These are phyloP conservation scores for Garra rufa DNA, from an alignment of 2,113 vertebrate species.

Conservation along the genomic window DNA sequence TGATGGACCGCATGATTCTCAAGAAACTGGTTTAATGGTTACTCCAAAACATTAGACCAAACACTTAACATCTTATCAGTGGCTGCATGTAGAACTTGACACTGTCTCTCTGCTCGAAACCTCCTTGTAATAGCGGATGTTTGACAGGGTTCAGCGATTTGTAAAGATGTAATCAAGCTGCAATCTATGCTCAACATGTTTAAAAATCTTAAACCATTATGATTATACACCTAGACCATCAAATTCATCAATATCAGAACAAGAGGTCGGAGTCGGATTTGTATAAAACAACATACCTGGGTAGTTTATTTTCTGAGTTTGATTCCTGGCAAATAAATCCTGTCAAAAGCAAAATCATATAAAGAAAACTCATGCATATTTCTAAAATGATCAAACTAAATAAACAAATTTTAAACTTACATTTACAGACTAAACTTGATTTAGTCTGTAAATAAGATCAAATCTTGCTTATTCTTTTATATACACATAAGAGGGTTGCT, in stretches of 20 bases:
- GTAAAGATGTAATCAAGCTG: not conserved
- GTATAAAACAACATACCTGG: constrained; percentile 77
- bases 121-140: not conserved
- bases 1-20: constrained; percentile 45
- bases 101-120: not conserved
- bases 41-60: constrained; percentile 27
- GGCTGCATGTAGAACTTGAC: constrained; percentile 22
- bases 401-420: too few relatives aligned
- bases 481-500: not conserved
- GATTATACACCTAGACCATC: not conserved
- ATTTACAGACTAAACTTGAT: too few relatives aligned
- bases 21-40: constrained; percentile 30
- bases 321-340: constrained; percentile 84
- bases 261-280: not conserved
- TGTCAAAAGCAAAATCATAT: constrained; percentile 70
- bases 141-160: not conserved
- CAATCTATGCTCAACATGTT: not conserved
- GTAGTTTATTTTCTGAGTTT: constrained; percentile 77
- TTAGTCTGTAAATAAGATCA: not conserved
- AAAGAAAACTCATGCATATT: not conserved
- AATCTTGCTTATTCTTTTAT: not conserved
- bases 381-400: not conserved
- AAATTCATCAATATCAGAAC: not conserved
- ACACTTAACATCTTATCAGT: constrained; percentile 42
- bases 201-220: not conserved